Evolutionary conservation across 2,113 vertebrate species (phyloP), one percentile per base, ranked within the genome.

Genomic region (Brienomyrus longianalis): DNA sequence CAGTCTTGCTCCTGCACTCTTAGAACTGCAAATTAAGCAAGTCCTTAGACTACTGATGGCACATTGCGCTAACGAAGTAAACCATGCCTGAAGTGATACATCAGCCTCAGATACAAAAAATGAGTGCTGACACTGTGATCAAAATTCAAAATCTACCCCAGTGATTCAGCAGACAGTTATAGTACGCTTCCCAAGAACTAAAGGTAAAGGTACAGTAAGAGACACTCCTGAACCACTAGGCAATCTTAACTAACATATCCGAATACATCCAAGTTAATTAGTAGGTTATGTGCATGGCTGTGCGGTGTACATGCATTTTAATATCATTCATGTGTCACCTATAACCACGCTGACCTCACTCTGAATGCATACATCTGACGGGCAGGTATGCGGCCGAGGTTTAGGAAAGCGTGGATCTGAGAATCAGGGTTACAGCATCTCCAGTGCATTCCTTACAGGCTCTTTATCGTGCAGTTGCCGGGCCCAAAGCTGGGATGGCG

Each of bases 381-480:
- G 45, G 7, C 19, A 48, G 15, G 45, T 23, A 31, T 23, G 45
- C 13, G 15, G 35, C 35, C 45, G 51, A 8, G 51, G 51, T 9
- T 56, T 54, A n/a, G 13, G 85, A 39, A 21, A 19, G 47, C 2
- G 51, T 7, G 31, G 50, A 31, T 19, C n/a, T 87, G 85, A 54
- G 15, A 31, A 54, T 92, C 91, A 90, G 80, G 88, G 59, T n/a
- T 54, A 83, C 83, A 31, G 59, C 86, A 35, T 90, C 86, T 90
- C 51, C 43, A 23, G 80, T 90, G 84, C 90, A 90, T 91, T 91
- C 91, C 92, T 93, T 92, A 93, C 93, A 93, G 92, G 90, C 92
- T 93, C 92, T 93, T 95, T 94, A 93, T 92, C 85, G 84, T 89
- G 62, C 92, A 92, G 94, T 89, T 92, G 93, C 93, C 91, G 85